Conservation (phyloP, 2,113 vertebrate species). For the Pavo muticus region DNA sequence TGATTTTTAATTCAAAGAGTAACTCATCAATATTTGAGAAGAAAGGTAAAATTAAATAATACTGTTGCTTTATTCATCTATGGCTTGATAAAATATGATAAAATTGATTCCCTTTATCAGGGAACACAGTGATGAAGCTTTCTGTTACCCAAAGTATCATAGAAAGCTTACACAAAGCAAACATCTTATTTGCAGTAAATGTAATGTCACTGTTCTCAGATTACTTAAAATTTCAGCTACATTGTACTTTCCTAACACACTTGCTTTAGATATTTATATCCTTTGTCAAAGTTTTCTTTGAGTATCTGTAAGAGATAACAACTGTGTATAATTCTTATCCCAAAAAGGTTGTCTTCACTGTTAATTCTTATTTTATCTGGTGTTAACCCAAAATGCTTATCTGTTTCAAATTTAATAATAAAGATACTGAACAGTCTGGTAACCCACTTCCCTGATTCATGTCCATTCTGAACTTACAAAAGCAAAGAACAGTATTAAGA, state of each 20-base stretch:
- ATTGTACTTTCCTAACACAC: background rate
- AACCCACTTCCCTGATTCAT: background rate
- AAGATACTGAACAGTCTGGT: background rate
- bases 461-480: background rate
- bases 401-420: background rate
- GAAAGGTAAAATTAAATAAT: background rate
- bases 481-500: background rate
- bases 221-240: background rate
- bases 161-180: background rate
- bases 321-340: background rate
- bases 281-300: background rate
- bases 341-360: background rate
- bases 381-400: background rate
- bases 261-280: background rate
- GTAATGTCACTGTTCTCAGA: no score
- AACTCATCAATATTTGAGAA: background rate
- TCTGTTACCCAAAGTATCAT: background rate
- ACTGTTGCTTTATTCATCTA: background rate
- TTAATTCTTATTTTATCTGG: background rate
- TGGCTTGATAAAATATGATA: background rate
- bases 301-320: background rate
- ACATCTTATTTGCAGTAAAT: background rate
- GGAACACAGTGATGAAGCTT: background rate
- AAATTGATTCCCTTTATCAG: background rate
- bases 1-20: background rate